These are phyloP conservation scores for Romanomermis culicivorax DNA, from an alignment of 2,888 invertebrate species.

Conservation along the genomic window DNA sequence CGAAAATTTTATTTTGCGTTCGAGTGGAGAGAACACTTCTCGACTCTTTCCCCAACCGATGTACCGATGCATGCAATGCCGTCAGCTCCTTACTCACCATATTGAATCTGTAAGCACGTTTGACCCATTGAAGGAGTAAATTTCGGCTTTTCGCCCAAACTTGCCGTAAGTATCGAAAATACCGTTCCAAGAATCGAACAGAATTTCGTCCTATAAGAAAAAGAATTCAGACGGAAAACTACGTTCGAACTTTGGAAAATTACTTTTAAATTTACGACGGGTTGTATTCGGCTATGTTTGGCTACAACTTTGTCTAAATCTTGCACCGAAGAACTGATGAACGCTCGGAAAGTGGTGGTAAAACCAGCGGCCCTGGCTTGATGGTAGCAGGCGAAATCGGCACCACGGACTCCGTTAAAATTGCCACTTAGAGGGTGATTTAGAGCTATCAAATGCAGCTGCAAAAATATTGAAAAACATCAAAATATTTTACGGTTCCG, in stretches of 20 bases:
- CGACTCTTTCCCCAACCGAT: too few relatives aligned
- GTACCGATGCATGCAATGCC: too few relatives aligned
- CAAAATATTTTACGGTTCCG: background rate
- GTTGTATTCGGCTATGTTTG: constrained; percentile 60
- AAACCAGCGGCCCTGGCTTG: constrained; percentile 68
- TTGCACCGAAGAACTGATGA: constrained; percentile 27
- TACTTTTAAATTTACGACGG: constrained; percentile 54
- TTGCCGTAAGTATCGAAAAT: constrained; percentile 61
- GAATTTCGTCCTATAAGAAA: constrained; percentile 44
- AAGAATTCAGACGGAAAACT: background rate
- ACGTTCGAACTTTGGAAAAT: background rate
- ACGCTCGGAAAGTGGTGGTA: constrained; percentile 36
- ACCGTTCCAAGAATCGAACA: constrained; percentile 77
- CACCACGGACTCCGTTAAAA: constrained; percentile 75
- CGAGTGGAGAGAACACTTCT: too few relatives aligned
- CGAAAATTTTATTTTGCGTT: too few relatives aligned
- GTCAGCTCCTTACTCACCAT: too few relatives aligned
- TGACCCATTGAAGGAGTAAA: constrained; percentile 80
- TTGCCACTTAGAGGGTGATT: constrained; percentile 76
- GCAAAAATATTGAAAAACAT: constrained; percentile 13
- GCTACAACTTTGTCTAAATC: constrained; percentile 80
- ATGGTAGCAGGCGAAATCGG: constrained; percentile 79
- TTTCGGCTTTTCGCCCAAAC: constrained; percentile 54
- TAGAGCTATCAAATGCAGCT: constrained; percentile 76
- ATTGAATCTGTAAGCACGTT: constrained; percentile 64